A percentile compares a stretch with the other conserved stretches of the same genome.
phyloP scores from a whole-genome alignment of 2,797 vertebrate species.

The Labroides dimidiatus region DNA sequence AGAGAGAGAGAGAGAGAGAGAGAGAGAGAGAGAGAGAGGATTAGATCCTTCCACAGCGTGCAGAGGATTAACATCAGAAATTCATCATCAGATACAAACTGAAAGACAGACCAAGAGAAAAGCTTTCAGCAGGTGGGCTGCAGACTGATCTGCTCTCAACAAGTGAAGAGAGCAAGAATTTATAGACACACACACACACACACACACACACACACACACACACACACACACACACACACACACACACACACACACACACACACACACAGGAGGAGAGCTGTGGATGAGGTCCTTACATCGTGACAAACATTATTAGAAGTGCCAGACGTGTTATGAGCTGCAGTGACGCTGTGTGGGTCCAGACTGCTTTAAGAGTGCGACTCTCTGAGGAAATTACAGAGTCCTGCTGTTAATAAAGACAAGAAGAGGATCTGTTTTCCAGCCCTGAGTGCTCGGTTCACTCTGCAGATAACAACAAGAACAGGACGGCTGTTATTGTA shows the following conservation, averaged over 20 bases:
- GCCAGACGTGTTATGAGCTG: constrained; percentile 48
- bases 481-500: not conserved
- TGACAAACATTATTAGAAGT: constrained; percentile 59
- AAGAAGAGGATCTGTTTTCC: not conserved
- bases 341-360: constrained; percentile 21
- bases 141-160: constrained; percentile 30
- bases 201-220: not conserved
- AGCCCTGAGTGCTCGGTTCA: too few species aligned
- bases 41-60: constrained; percentile 30
- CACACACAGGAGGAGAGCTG: constrained; percentile 30
- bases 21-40: constrained; percentile 46
- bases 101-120: not conserved
- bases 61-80: constrained; percentile 15
- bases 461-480: not conserved
- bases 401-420: constrained; percentile 15
- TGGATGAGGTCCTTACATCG: constrained; percentile 36
- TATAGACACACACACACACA: constrained; percentile 16
- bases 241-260: not conserved
- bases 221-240: not conserved
- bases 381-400: constrained; percentile 74
- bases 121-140: constrained; percentile 5
- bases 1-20: not conserved
- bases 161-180: constrained; percentile 40
- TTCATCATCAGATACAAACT: not conserved
- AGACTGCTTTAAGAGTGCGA: constrained; percentile 25